Evolutionary conservation across 2,797 vertebrate species (phyloP), one percentile per base, ranked within the genome.

Genomic region (Phrynocephalus guinanensis): DNA sequence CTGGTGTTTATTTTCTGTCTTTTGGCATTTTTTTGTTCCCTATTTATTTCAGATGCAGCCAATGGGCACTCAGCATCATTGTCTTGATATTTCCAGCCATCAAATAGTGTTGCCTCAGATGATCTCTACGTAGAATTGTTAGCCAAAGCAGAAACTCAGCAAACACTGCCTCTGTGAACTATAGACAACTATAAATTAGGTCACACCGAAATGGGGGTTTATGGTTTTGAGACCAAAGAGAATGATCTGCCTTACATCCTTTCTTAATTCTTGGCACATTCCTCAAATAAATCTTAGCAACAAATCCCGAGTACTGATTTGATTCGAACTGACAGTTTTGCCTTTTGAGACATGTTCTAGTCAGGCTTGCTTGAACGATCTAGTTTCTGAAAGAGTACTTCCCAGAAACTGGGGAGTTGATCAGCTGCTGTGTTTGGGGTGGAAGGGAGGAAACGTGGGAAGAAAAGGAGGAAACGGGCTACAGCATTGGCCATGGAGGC

Each of bases 271-370:
- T 86, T 80, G 56, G 82, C 70, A 68, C 85, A 75, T 83, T 75
- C 52, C 83, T 86, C 80, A 83, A 86, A 83, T 86, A 86, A 89
- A 79, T 38, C 81, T 86, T 83, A 79, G 68, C 85, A 79, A 86
- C 70, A 80, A 83, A 86, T 86, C 76, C 82, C 85, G 70, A 75
- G 48, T 67, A 30, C 85, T 79, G 81, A 84, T 84, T 38, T 84
- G 76, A 89, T 86, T 44, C 38, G 56, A 86, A 67, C 44, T 56
- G 88, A 89, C 77, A 85, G 87, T 67, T 81, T 85, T 85, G 83
- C 78, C 60, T 88, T 88, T 67, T 24, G 63, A 81, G 78, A 81
- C 60, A 85, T 85, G 83, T 68, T 86, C 83, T 73, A 68, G n/a
- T 79, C 44, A 83, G 76, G 28, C 81, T 79, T 79, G 70, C 76